phyloP scores from a whole-genome alignment of 2,888 invertebrate genomes.

The Hydraecia micacea region DNA sequence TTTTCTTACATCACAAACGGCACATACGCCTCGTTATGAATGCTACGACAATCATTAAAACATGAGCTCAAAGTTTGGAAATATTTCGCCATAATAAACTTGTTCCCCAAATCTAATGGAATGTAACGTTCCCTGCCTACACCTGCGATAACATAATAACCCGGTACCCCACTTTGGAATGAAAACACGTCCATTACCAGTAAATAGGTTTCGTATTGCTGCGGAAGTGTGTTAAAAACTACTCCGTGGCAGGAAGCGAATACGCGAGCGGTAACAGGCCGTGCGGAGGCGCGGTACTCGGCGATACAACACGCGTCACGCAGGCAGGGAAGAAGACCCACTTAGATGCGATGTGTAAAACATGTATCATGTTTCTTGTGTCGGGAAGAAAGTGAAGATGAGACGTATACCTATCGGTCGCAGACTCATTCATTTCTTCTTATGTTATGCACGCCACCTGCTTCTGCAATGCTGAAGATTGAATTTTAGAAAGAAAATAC shows the following conservation, averaged over 20 bases:
- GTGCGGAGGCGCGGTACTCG: not conserved
- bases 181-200: conserved; percentile 51
- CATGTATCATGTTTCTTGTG: not conserved
- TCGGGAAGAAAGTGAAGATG: not conserved
- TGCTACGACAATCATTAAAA: not conserved
- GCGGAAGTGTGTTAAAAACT: conserved; percentile 66
- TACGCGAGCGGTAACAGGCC: conserved; percentile 44
- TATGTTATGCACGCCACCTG: not conserved
- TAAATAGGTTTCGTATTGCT: conserved; percentile 58
- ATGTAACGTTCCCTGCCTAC: not conserved
- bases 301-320: not conserved
- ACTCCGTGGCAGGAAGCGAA: conserved; percentile 61
- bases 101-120: not conserved
- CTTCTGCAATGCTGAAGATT: not conserved
- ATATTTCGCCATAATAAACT: not conserved
- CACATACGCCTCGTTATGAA: not conserved
- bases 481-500: not conserved
- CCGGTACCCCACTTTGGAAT: conserved; percentile 41
- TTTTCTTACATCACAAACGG: not conserved
- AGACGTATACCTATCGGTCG: not conserved
- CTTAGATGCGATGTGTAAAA: not conserved
- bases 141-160: conserved; percentile 24
- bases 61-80: not conserved
- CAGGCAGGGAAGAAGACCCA: conserved; percentile 16
- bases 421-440: not conserved